Evolutionary conservation across 2,113 vertebrate genomes (phyloP), one percentile per base, ranked within the genome.

Genomic region (Miniopterus natalensis): DNA sequence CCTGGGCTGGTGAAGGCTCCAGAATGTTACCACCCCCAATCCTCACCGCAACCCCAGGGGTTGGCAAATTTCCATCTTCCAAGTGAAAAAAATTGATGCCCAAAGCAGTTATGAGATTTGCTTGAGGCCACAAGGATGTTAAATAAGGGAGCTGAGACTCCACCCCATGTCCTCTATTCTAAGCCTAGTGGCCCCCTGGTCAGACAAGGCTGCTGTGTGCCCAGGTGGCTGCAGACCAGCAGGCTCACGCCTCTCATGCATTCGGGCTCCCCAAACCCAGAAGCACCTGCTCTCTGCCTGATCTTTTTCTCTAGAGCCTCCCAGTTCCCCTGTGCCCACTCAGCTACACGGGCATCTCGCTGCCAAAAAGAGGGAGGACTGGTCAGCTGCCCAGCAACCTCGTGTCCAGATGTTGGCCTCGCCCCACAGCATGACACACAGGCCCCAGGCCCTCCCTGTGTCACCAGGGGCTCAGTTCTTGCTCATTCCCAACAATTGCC

Each of bases 161-260:
- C 49, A 88, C 18, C 40, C n/a, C 12, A 12, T 0, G 0, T 42
- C 45, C 83, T 79, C 36, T 29, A 36, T 21, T 31, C 57, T 80
- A 84, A 74, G 29, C 7, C 31, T 59, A 53, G 17, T 1, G 36
- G 51, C 78, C 74, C 17, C 31, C 3, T 31, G 68, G 68, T 49
- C 79, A 11, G 18, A 7, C 53, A 51, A 36, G 53, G 53, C 53
- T 77, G 29, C 65, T 1, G 12, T 36, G 55, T 2, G 2, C 21
- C 13, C 25, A 2, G 6, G 9, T 5, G 47, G 9, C 8, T 61
- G 6, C 47, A 83, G 84, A 49, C 36, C 18, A 0, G 21, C 14
- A 3, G 75, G 57, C 25, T 14, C 6, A 1, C 0, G 2, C 6
- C 31, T 80, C 40, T 10, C 9, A 12, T 17, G 13, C 18, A 4